A percentile compares a stretch with the other conserved stretches of the same genome.
These are phyloP conservation scores for Drosophila formosana DNA, from an alignment of 2,888 invertebrate species.

Conservation along the genomic window DNA sequence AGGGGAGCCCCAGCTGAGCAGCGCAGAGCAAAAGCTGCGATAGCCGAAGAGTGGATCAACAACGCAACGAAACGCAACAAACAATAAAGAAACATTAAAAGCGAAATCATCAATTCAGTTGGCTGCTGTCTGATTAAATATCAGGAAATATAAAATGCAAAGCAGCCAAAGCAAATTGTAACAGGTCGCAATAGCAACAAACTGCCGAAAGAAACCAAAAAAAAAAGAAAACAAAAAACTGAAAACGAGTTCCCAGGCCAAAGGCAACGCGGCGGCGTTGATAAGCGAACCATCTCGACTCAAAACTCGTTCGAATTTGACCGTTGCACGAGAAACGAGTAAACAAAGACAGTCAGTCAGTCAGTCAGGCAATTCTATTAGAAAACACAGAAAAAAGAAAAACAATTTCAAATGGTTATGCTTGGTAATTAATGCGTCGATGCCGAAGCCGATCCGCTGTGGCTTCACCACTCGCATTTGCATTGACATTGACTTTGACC, in stretches of 20 bases:
- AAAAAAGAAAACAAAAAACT: slow-evolving; percentile 26
- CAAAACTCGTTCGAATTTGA: slow-evolving; percentile 60
- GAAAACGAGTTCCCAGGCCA: slow-evolving; percentile 58
- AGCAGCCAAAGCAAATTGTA: slow-evolving; percentile 69
- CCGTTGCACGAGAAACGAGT: slow-evolving; percentile 57
- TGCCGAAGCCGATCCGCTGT: slow-evolving; percentile 24
- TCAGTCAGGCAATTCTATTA: slow-evolving; percentile 8
- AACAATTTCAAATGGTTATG: slow-evolving; percentile 19
- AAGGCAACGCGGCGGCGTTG: slow-evolving; percentile 31
- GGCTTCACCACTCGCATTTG: slow-evolving; percentile 62
- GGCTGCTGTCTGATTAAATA: slow-evolving; percentile 63
- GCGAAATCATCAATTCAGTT: slow-evolving; percentile 32
- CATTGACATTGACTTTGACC: slow-evolving; percentile 83
- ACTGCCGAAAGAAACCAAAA: slow-evolving; percentile 2
- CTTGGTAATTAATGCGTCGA: slow-evolving; percentile 46
- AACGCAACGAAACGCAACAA: background rate
- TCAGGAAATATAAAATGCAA: slow-evolving; percentile 78
- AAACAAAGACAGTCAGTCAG: slow-evolving; percentile 16
- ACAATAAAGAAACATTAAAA: slow-evolving; percentile 28
- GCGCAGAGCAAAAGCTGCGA: slow-evolving; percentile 18
- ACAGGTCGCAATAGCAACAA: slow-evolving; percentile 51
- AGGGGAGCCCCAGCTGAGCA: background rate
- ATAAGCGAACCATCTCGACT: slow-evolving; percentile 37
- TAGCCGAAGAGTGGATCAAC: slow-evolving; percentile 8
- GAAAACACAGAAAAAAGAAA: slow-evolving; percentile 19